Percentiles rank a stretch among this genome's conserved stretches.
These are phyloP conservation scores for Contarinia nasturtii DNA, from an alignment of 1,140 invertebrate genomes.

Conservation along the genomic window DNA sequence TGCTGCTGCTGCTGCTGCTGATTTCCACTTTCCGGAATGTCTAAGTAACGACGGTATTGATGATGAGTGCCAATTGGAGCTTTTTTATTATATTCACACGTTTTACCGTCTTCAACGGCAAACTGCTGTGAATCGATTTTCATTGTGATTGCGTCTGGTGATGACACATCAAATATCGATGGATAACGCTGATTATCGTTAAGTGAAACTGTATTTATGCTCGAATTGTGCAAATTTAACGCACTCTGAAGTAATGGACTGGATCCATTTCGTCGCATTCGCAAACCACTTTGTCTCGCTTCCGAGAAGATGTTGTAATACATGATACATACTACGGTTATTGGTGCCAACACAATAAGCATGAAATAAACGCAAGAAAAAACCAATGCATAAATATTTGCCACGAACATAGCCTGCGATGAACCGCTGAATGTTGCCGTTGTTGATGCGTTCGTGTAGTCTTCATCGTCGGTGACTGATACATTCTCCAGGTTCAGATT, in stretches of 20 bases:
- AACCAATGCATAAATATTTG: neutral
- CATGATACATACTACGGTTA: slow-evolving; percentile 37
- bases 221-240: neutral
- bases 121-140: neutral
- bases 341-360: slow-evolving; percentile 34
- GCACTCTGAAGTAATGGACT: slow-evolving; percentile 18
- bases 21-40: neutral
- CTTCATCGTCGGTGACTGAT: neutral
- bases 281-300: slow-evolving; percentile 38
- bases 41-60: too few relatives aligned
- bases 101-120: too few relatives aligned
- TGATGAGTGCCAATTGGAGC: too few relatives aligned
- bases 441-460: too few relatives aligned
- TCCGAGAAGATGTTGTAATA: slow-evolving; percentile 44
- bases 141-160: neutral
- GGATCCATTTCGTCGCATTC: slow-evolving; percentile 35
- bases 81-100: too few relatives aligned
- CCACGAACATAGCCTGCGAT: neutral
- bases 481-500: neutral
- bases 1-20: neutral
- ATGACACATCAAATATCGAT: too few relatives aligned
- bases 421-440: too few relatives aligned
- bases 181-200: too few relatives aligned
- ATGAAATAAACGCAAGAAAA: slow-evolving; percentile 21
- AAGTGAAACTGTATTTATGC: slow-evolving; percentile 8